Evolutionary conservation across 2,113 vertebrate species (phyloP).

Genomic region (Vulpes vulpes): DNA sequence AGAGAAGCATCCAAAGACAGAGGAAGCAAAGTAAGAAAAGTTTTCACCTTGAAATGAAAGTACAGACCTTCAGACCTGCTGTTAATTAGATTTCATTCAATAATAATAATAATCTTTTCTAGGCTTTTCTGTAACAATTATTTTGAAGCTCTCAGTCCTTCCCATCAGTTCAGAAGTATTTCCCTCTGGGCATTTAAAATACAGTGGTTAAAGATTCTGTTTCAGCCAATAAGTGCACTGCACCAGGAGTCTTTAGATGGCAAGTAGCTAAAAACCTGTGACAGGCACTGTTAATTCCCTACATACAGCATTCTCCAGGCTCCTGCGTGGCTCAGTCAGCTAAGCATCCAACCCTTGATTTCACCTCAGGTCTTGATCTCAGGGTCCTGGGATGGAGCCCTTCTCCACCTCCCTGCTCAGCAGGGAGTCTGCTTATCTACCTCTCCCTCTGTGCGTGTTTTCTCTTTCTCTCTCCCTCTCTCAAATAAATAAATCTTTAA

Average conservation of each 20-base stretch:
- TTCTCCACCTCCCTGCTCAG: background rate
- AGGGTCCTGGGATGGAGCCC: background rate
- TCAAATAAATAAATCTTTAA: background rate
- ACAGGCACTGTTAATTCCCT: background rate
- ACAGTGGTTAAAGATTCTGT: background rate
- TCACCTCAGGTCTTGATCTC: background rate
- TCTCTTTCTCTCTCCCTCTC: background rate
- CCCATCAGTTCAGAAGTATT: background rate
- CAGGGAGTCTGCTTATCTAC: background rate
- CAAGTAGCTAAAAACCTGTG: background rate
- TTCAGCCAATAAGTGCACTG: background rate
- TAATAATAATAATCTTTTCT: background rate
- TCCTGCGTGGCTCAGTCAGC: background rate
- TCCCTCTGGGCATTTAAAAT: background rate
- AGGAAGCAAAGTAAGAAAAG: background rate
- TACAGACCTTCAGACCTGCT: background rate
- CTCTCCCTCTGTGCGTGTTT: background rate
- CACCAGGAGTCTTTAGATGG: background rate
- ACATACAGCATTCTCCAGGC: background rate
- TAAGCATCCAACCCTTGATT: background rate
- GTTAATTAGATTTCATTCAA: background rate
- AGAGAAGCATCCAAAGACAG: background rate
- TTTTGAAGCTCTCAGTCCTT: background rate
- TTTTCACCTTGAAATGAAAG: background rate
- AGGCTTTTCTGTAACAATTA: background rate